These are phyloP conservation scores for Brachionichthys hirsutus DNA, from an alignment of 2,113 vertebrate genomes.

Conservation along the genomic window DNA sequence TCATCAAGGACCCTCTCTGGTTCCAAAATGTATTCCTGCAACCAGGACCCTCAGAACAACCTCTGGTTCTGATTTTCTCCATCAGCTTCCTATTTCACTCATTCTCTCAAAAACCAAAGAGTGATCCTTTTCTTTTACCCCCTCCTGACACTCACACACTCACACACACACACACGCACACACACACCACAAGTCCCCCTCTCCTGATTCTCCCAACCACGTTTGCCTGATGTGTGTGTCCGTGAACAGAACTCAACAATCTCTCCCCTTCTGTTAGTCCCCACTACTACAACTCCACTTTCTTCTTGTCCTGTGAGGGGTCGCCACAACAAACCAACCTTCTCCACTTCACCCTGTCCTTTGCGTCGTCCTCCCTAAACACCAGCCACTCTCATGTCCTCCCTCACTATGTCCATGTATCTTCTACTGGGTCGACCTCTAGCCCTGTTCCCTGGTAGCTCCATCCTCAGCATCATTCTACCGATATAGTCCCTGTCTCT, in stretches of 20 bases:
- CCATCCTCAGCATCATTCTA: too few relatives aligned
- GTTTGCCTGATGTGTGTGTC: constrained; percentile 19
- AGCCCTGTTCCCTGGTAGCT: too few relatives aligned
- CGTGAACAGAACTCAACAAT: constrained; percentile 26
- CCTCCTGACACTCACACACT: constrained; percentile 18
- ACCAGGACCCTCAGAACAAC: constrained; percentile 37
- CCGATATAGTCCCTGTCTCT: too few relatives aligned
- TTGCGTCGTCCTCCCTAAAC: too few relatives aligned
- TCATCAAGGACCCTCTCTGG: constrained; percentile 14
- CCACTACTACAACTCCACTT: too few relatives aligned
- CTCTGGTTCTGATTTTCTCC: constrained; percentile 38
- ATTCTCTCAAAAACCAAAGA: constrained; percentile 55
- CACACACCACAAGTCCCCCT: constrained; percentile 25
- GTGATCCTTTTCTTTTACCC: constrained; percentile 29
- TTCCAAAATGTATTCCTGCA: constrained; percentile 45
- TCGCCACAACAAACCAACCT: too few relatives aligned
- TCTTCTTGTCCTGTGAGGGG: too few relatives aligned
- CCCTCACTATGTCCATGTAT: too few relatives aligned
- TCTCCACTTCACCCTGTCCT: too few relatives aligned
- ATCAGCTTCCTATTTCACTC: constrained; percentile 40
- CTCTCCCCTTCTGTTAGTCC: too few relatives aligned
- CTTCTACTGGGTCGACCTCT: too few relatives aligned
- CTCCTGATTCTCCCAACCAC: constrained; percentile 64
- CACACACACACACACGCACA: constrained; percentile 14
- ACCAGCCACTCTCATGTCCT: too few relatives aligned